These are phyloP conservation scores for Portevinia maculata DNA, from an alignment of 2,888 invertebrate species.

Conservation along the genomic window DNA sequence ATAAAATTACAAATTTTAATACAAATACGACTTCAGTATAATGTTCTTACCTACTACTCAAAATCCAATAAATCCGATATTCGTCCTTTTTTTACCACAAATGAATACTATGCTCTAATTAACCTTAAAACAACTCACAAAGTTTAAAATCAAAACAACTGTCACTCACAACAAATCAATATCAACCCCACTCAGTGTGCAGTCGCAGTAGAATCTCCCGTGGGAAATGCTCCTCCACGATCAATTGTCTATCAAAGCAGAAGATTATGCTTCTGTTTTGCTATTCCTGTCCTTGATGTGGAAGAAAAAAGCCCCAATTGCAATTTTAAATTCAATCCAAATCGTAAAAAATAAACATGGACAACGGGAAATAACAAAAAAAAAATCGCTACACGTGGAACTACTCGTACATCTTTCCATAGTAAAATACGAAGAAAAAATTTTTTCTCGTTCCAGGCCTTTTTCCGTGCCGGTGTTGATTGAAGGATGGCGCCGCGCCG, in stretches of 20 bases:
- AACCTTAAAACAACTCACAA: conserved; percentile 58
- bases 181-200: conserved; percentile 1
- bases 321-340: conserved; percentile 68
- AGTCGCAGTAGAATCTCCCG: conserved; percentile 28
- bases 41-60: background rate
- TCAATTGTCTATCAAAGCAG: conserved; percentile 41
- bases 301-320: conserved; percentile 36
- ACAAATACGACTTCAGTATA: conserved; percentile 18
- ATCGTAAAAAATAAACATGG: conserved; percentile 39
- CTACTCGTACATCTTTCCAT: conserved; percentile 47
- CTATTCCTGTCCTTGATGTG: conserved; percentile 2
- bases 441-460: conserved; percentile 43
- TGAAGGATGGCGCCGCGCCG: conserved; percentile 68
- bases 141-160: conserved; percentile 62
- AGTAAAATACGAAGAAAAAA: conserved; percentile 37
- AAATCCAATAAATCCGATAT: conserved; percentile 28
- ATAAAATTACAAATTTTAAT: conserved; percentile 12
- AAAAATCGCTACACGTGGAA: conserved; percentile 54
- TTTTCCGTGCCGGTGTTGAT: conserved; percentile 57
- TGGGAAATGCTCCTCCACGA: conserved; percentile 49
- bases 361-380: conserved; percentile 8
- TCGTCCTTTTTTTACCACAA: background rate
- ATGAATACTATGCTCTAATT: conserved; percentile 33
- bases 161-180: conserved; percentile 23
- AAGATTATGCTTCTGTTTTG: conserved; percentile 9